These are phyloP conservation scores for Drosophila funebris DNA, from an alignment of 1,140 invertebrate species.

Conservation along the genomic window DNA sequence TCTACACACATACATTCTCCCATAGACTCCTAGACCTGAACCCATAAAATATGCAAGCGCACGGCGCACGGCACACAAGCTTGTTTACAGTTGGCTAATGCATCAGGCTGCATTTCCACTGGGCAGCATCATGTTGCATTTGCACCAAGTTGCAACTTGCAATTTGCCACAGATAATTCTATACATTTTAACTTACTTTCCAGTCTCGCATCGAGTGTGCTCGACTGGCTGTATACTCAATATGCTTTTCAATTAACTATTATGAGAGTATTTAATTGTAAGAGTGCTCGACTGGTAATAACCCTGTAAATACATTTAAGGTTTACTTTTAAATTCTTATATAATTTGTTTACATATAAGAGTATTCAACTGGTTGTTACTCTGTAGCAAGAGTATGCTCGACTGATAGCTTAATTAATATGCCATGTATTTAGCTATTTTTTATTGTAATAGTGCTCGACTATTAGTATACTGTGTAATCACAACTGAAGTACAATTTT, in stretches of 20 bases:
- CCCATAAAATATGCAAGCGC: constrained; percentile 61
- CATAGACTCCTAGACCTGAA: not conserved
- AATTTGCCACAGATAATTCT: not conserved
- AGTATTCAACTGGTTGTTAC: too few relatives aligned
- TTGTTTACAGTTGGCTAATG: constrained; percentile 32
- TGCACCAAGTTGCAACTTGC: not conserved
- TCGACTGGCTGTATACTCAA: not conserved
- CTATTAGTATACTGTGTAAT: too few relatives aligned
- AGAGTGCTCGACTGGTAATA: too few relatives aligned
- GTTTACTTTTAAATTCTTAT: too few relatives aligned
- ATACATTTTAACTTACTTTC: not conserved
- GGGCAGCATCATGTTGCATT: constrained; percentile 5
- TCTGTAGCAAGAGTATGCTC: not conserved
- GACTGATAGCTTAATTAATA: not conserved
- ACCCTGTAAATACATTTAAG: too few relatives aligned
- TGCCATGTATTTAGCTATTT: too few relatives aligned
- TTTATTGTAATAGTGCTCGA: too few relatives aligned
- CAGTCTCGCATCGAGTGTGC: not conserved
- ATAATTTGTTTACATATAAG: too few relatives aligned
- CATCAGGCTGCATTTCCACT: constrained; percentile 14
- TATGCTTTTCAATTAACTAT: too few relatives aligned
- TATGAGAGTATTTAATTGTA: too few relatives aligned
- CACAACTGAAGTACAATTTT: too few relatives aligned
- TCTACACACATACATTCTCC: not conserved
- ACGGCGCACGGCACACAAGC: constrained; percentile 44